Base-by-base conservation (phyloP, 2,113 vertebrate species). In the Rhinolophus sinicus region DNA sequence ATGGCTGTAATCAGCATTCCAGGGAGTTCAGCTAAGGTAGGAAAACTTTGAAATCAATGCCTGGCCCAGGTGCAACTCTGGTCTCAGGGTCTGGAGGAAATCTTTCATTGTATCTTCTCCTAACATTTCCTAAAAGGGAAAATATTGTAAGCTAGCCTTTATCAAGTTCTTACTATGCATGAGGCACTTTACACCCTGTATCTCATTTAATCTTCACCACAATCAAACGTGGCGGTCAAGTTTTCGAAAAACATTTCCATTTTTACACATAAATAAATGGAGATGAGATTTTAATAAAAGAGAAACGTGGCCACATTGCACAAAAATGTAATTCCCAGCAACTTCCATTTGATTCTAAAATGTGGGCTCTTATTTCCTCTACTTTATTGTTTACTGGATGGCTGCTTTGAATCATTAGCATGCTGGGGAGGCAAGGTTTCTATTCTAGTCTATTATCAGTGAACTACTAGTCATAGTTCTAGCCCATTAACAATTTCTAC, bases 201-300 rank as follows among this genome's bases (percentile, higher is more conserved):
- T 86, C 69, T 83, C 75, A 65, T 54, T 95, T 69, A 44, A 75
- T 94, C 62, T 62, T 81, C 85, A 52, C n/a, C 52, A 50, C 9
- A 73, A 75, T 21, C 28, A 35, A 76, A 58, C 2, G 30, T 22
- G 12, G 9, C 33, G 24, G 8, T 54, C 78, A 58, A 54, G 60
- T 69, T 83, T 95, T 91, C 73, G 38, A 56, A 94, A 62, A 75
- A 14, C 44, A 58, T 47, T 95, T 95, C 50, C 65, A 87, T 38
- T 50, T 69, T 72, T 88, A 38, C 3, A 33, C 13, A 72, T 75
- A 76, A 94, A 54, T 33, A 97, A 75, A 81, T 19, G 22, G 70
- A 95, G 14, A 19, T 26, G 70, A 95, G 18, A 22, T 26, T 47
- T 80, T 78, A 26, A 56, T 33, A 80, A 75, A 73, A 86, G 3